Evolutionary conservation across 2,797 vertebrate species (phyloP).

Genomic region (Gastrophryne carolinensis): DNA sequence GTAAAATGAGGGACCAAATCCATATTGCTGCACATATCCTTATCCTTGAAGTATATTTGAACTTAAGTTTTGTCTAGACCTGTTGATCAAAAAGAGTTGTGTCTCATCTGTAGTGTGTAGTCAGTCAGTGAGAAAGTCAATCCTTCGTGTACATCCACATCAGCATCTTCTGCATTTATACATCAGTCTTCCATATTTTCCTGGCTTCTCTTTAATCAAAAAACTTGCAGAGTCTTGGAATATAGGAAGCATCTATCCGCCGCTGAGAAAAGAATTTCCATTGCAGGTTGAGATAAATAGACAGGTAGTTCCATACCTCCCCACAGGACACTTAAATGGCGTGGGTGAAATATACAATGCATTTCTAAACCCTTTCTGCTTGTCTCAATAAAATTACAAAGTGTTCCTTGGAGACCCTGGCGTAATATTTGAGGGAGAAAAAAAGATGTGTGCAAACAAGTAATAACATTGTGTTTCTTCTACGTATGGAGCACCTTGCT

Average conservation of each 20-base stretch:
- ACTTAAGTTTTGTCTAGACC: too few species aligned
- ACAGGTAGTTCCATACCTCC: constrained; percentile 39
- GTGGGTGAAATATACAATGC: constrained; percentile 49
- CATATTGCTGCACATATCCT: too few species aligned
- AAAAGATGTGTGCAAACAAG: constrained; percentile 36
- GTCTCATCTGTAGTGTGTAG: background rate
- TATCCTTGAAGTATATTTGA: too few species aligned
- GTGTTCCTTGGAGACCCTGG: constrained; percentile 36
- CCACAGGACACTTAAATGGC: constrained; percentile 49
- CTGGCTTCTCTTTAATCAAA: background rate
- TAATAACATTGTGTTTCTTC: constrained; percentile 26
- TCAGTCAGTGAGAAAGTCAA: background rate
- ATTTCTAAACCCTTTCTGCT: constrained; percentile 52
- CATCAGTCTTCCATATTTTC: background rate
- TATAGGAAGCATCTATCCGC: constrained; percentile 11
- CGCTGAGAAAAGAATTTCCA: constrained; percentile 31
- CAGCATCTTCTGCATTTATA: too few species aligned
- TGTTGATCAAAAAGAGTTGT: too few species aligned
- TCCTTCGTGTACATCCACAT: background rate
- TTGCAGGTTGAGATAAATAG: constrained; percentile 44
- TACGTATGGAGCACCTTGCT: background rate
- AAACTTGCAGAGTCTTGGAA: background rate
- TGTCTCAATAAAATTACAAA: constrained; percentile 52
- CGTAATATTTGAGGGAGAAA: constrained; percentile 43
- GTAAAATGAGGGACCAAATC: too few species aligned